A percentile compares a stretch with the other conserved stretches of the same genome.
Evolutionary conservation across 2,113 vertebrate species (phyloP).

Genomic region (Mobula hypostoma): DNA sequence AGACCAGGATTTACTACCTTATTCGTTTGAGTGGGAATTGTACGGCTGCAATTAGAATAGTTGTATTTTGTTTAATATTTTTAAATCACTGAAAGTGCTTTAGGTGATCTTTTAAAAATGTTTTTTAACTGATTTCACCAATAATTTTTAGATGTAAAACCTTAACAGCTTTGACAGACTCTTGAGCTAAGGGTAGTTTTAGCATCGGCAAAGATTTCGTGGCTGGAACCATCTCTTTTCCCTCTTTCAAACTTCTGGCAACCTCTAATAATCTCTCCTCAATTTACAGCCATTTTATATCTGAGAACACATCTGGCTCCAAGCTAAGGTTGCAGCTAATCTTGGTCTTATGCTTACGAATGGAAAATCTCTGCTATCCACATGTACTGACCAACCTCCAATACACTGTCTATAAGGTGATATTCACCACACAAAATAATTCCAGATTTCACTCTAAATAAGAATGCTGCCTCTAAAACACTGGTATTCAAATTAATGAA

Average conservation of each 20-base stretch:
- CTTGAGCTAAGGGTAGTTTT: too few relatives aligned
- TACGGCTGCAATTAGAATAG: too few relatives aligned
- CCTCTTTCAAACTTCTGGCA: background rate
- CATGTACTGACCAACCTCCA: background rate
- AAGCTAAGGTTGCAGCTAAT: background rate
- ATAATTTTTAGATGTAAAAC: too few relatives aligned
- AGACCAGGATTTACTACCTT: too few relatives aligned
- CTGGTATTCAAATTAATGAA: background rate
- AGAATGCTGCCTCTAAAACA: background rate
- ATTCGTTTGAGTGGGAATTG: too few relatives aligned
- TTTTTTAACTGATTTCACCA: too few relatives aligned
- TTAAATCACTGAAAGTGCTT: too few relatives aligned
- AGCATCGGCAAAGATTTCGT: too few relatives aligned
- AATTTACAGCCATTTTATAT: background rate
- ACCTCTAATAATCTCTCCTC: background rate
- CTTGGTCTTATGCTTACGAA: background rate
- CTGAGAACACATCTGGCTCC: background rate
- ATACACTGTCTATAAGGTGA: background rate
- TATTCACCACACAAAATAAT: background rate
- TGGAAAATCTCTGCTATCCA: background rate
- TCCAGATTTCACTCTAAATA: background rate
- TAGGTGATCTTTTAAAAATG: too few relatives aligned
- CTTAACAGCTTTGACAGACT: too few relatives aligned
- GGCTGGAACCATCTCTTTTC: too few relatives aligned
- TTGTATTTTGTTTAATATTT: too few relatives aligned